Evolutionary conservation across 2,797 vertebrate species (phyloP), one percentile per base, ranked within the genome.

Genomic region (Meda fulgida): DNA sequence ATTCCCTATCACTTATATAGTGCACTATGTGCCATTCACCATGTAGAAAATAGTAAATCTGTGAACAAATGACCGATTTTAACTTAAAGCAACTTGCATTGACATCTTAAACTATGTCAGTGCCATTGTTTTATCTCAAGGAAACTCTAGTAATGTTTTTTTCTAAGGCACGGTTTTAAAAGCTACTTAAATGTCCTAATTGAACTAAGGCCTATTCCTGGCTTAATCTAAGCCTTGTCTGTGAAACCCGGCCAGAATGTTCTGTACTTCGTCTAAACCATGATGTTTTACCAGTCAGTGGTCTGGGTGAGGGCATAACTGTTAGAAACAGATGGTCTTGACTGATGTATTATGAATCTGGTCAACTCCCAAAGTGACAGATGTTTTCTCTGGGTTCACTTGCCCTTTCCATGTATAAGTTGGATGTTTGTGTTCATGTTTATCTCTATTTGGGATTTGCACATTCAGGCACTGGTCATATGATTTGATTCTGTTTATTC

Each of bases 341-440:
- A 84, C 70, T 81, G 60, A 84, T 87, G 53, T 70, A 75, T 60
- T 78, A 63, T 85, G 65, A 77, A 67, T 63, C 60, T 84, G 60
- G 31, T 81, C 19, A 18, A 78, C 23, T 86, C 63, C 79, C 78
- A 86, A 69, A 40, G 19, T 77, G 76, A 78, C 73, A 71, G 66
- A 81, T 70, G 46, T 73, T 79, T 51, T 76, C 71, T 55, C 60
- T 78, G 63, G 1, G 34, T 53, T 55, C n/a, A 70, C 23, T 71
- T 40, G 60, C 80, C 36, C n/a, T 71, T 58, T 58, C 36, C 3
- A 0, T 78, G 63, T 55, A 40, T 53, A 5, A 31, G 36, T 71
- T 60, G 26, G 66, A 34, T 58, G 8, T 72, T 14, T 78, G 55
- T 82, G 40, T 58, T 29, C 46, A 40, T 78, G 43, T 58, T 29